These are phyloP conservation scores for Erannis defoliaria DNA, from an alignment of 2,888 invertebrate species.

Conservation along the genomic window DNA sequence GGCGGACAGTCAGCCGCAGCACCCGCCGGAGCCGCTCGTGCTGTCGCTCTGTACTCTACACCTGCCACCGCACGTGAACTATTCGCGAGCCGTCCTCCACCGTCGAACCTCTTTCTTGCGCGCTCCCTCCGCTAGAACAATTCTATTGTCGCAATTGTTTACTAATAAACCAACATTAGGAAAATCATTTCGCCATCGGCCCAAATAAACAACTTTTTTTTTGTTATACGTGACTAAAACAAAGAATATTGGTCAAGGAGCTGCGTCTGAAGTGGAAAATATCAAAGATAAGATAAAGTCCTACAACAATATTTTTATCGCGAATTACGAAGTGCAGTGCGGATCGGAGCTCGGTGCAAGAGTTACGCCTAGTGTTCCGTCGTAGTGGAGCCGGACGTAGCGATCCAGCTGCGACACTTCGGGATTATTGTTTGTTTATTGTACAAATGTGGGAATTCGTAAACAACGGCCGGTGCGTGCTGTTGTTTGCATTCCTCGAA, in stretches of 20 bases:
- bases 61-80: slow-evolving; percentile 50
- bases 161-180: slow-evolving; percentile 17
- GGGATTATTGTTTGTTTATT: slow-evolving; percentile 57
- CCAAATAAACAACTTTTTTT: slow-evolving; percentile 1
- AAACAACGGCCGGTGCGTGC: slow-evolving; percentile 58
- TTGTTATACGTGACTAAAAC: slow-evolving; percentile 46
- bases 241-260: slow-evolving; percentile 70
- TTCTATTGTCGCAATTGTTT: slow-evolving; percentile 19
- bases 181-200: not conserved
- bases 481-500: slow-evolving; percentile 64
- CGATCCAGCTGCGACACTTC: slow-evolving; percentile 49
- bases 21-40: slow-evolving; percentile 60
- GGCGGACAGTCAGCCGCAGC: slow-evolving; percentile 42
- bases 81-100: slow-evolving; percentile 16
- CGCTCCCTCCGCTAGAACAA: slow-evolving; percentile 1
- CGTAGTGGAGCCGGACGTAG: slow-evolving; percentile 59
- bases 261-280: slow-evolving; percentile 67
- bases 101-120: not conserved
- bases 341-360: slow-evolving; percentile 58
- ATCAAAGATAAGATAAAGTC: slow-evolving; percentile 75
- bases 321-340: slow-evolving; percentile 60
- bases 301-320: slow-evolving; percentile 65
- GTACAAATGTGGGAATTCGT: slow-evolving; percentile 64
- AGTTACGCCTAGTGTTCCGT: slow-evolving; percentile 72
- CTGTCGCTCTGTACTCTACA: slow-evolving; percentile 52